Conservation (phyloP, 2,113 vertebrate species). For the Brachionichthys hirsutus region DNA sequence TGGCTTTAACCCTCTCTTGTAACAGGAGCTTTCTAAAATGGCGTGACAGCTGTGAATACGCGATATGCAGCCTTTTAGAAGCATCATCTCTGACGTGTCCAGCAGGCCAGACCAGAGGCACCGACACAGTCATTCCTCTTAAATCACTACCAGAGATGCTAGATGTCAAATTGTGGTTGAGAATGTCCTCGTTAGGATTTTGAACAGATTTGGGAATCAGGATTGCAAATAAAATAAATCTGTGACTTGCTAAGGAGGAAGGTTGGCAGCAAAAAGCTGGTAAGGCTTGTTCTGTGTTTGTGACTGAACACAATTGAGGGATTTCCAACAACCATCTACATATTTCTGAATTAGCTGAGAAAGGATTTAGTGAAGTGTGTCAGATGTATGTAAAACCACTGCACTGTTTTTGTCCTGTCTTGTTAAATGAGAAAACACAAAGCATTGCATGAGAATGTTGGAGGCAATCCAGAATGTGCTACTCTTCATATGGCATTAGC, state of each 20-base stretch:
- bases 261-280: constrained; percentile 29
- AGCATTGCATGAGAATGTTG: constrained; percentile 69
- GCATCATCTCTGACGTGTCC: constrained; percentile 57
- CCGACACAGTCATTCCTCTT: constrained; percentile 71
- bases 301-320: constrained; percentile 32
- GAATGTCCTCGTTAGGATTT: constrained; percentile 54
- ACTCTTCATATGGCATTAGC: constrained; percentile 63
- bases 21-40: constrained; percentile 69
- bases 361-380: constrained; percentile 44
- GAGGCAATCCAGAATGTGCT: constrained; percentile 55
- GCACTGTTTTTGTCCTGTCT: constrained; percentile 51
- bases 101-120: constrained; percentile 52
- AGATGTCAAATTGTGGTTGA: constrained; percentile 60
- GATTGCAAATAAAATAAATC: constrained; percentile 17
- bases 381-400: constrained; percentile 57
- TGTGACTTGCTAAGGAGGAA: constrained; percentile 20
- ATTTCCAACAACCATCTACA: constrained; percentile 38
- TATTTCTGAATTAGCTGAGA: constrained; percentile 31
- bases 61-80: constrained; percentile 73
- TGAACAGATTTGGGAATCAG: constrained; percentile 42
- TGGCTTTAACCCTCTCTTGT: constrained; percentile 75
- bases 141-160: constrained; percentile 66
- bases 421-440: constrained; percentile 57
- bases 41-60: constrained; percentile 81
- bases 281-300: constrained; percentile 35